These are phyloP conservation scores for Sylvilagus floridanus DNA, from an alignment of 2,797 vertebrate species.

Conservation along the genomic window DNA sequence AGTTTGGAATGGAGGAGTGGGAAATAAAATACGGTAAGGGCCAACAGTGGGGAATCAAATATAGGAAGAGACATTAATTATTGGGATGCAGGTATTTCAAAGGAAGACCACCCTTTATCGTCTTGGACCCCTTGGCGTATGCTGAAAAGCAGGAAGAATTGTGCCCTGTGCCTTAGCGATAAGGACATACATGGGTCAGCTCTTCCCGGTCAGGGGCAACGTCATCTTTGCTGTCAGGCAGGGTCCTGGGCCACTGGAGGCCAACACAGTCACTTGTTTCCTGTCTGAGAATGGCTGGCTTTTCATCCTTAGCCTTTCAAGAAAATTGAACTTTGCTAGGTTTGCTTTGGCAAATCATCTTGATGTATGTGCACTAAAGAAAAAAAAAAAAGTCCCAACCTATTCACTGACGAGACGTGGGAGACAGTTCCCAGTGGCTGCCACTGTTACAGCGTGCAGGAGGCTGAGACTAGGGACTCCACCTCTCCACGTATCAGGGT, in stretches of 20 bases:
- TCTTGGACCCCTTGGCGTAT: not conserved
- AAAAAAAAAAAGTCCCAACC: not conserved
- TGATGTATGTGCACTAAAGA: constrained; percentile 34
- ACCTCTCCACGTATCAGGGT: not conserved
- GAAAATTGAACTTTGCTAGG: constrained; percentile 54
- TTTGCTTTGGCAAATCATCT: constrained; percentile 58
- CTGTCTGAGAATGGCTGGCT: not conserved
- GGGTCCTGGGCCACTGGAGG: constrained; percentile 6
- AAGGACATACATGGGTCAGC: not conserved
- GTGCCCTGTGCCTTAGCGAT: not conserved
- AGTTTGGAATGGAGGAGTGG: constrained; percentile 1
- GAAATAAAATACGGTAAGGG: not conserved
- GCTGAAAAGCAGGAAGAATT: not conserved
- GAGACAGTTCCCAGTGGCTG: constrained; percentile 32
- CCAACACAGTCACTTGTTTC: not conserved
- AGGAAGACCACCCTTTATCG: not conserved
- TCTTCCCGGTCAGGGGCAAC: not conserved
- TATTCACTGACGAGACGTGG: constrained; percentile 58
- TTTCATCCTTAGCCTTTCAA: constrained; percentile 41
- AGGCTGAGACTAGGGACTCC: not conserved
- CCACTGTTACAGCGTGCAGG: not conserved
- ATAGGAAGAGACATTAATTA: not conserved
- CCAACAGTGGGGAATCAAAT: too few species aligned
- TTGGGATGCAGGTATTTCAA: not conserved
- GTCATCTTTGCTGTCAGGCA: not conserved